Evolutionary conservation across 2,797 vertebrate genomes (phyloP), one percentile per base, ranked within the genome.

Genomic region (Gymnothorax javanicus): DNA sequence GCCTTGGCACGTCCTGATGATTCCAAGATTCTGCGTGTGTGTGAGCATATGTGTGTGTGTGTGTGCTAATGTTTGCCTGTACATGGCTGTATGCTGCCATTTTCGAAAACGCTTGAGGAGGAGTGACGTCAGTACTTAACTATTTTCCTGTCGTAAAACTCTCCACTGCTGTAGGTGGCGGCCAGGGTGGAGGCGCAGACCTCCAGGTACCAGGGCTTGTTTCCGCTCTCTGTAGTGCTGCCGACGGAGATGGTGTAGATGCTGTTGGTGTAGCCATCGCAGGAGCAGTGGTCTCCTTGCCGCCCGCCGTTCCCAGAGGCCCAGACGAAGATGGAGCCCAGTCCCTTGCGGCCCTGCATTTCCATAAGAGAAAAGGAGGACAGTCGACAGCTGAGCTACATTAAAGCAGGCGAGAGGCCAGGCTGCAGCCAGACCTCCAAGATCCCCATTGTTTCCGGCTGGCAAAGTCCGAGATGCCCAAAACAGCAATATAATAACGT

Each of bases 241-340:
- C 97, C 97, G 92, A 99, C 95, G 0, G 97, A 96, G 85, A 98
- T 93, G 0, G 98, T 98, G 92, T 97, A 96, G 93, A 97, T 97
- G 93, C 96, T 98, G 94, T 96, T 98, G 93, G 95, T 94, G 93
- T 98, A 98, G 2, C 97, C 97, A 0, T 99, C 97, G 0, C 97
- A 98, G 82, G 97, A 98, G 88, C 97, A 98, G 95, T 98, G 95
- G 90, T 98, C 97, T 0, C 95, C 94, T 87, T 96, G 97, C 0
- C 94, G 93, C 3, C 98, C 97, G 0, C 97, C 97, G 0, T 98
- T 99, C 84, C 98, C 97, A 0, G 97, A 97, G 0, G 97, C 98
- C 98, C 97, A 98, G 71, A 98, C 90, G 86, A 97, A 98, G 84
- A 98, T 93, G 15, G 97, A 98, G 27, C 98, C 97, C 2, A 97